Base-by-base conservation (phyloP, 2,888 invertebrate species). In the Scaptomyza flava region DNA sequence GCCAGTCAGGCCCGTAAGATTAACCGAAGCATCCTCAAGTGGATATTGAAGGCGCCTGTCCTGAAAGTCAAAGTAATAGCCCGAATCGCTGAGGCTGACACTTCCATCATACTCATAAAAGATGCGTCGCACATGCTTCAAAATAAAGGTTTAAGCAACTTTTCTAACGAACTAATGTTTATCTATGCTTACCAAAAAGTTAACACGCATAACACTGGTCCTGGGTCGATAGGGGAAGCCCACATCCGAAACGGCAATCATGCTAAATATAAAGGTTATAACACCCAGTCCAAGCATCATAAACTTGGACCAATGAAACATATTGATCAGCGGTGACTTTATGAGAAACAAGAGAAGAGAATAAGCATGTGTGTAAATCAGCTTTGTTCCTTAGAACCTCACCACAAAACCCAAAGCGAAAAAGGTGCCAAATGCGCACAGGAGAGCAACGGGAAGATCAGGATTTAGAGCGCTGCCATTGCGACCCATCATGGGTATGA, bases 401-500 rank as follows among this genome's bases (percentile, higher is more conserved):
- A 92, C 92, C 74, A 92, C 74, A 78, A 91, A 92, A 3, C 91
- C 92, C 65, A 89, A 54, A 1, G 91, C 81, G 9, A 92, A 74
- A 7, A 92, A 71, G 0, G 89, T 83, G 20, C 89, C 85, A 11
- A 90, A 0, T 4, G 83, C 76, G 34, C 90, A 91, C 2, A 94
- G 53, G 2, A 91, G 71, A 2, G 92, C 93, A 50, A 95, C 91
- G 9, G 93, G 75, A 1, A 94, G 71, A 82, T 95, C 95, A 0
- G 94, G 94, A 81, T 93, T 93, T 1, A 90, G 69, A 4, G 87
- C 82, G 5, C 92, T 89, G 2, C 94, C 94, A 57, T 91, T 90
- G 6, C 94, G 91, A 0, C 94, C 95, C 92, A 93, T 93, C 76
- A 95, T 93, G 2, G 95, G 95, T 36, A 94, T 92, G 64, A 95